phyloP scores from a whole-genome alignment of 2,113 vertebrate species.

The Gavia stellata region DNA sequence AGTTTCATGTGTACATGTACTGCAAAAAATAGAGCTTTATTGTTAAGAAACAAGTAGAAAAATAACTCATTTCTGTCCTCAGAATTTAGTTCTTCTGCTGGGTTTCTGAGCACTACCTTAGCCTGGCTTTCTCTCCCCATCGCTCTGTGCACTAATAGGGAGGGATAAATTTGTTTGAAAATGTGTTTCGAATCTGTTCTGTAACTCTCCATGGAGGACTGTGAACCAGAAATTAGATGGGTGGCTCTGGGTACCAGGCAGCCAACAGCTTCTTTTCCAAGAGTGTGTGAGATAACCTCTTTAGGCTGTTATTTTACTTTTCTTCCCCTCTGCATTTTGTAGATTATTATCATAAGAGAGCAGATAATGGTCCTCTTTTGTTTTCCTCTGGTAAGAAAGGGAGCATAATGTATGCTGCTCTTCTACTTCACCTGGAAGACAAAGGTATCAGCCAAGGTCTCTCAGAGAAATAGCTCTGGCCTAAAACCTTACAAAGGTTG shows the following conservation, averaged over 20 bases:
- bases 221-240: neutral
- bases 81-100: neutral
- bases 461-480: neutral
- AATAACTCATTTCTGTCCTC: neutral
- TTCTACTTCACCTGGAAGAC: neutral
- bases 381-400: neutral
- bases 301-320: neutral
- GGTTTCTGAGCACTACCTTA: neutral
- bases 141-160: neutral
- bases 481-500: neutral
- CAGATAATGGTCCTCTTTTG: neutral
- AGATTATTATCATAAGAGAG: neutral
- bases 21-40: neutral
- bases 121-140: neutral
- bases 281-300: neutral
- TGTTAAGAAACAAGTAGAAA: neutral
- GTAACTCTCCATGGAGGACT: neutral
- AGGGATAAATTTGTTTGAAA: neutral
- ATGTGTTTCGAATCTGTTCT: too few species aligned
- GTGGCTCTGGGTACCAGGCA: neutral
- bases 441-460: neutral
- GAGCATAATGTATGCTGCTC: neutral
- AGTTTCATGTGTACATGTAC: neutral
- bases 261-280: neutral
- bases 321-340: neutral